Evolutionary conservation across 2,888 invertebrate genomes (phyloP).

Genomic region (Plagodis dolabraria): DNA sequence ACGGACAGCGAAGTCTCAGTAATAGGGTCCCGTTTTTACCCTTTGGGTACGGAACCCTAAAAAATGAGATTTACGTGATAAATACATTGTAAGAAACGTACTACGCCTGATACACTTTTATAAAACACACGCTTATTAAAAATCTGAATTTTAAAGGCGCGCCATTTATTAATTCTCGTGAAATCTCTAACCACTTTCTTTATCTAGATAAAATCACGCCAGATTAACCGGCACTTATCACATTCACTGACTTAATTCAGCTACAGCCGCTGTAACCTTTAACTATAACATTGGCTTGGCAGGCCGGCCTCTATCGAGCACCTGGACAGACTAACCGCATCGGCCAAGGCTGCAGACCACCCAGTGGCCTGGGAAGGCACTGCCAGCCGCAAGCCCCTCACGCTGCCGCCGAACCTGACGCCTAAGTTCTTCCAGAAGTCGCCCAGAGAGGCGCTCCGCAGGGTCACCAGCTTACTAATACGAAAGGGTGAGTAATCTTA

Average conservation of each 20-base stretch:
- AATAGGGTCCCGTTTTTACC: too few species aligned
- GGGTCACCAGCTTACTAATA: slow-evolving; percentile 95
- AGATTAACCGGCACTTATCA: slow-evolving; percentile 5
- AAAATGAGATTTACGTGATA: too few species aligned
- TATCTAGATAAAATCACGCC: too few species aligned
- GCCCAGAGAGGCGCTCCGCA: slow-evolving; percentile 92
- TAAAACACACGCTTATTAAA: too few species aligned
- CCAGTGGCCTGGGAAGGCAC: slow-evolving; percentile 79
- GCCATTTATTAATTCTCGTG: too few species aligned
- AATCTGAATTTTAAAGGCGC: too few species aligned
- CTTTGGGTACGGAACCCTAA: too few species aligned
- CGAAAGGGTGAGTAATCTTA: slow-evolving; percentile 87
- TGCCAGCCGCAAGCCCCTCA: slow-evolving; percentile 90
- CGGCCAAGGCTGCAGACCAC: slow-evolving; percentile 78
- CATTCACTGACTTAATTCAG: slow-evolving; percentile 3
- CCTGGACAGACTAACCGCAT: slow-evolving; percentile 89
- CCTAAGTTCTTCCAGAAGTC: slow-evolving; percentile 96
- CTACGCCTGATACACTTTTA: too few species aligned
- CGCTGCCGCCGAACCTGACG: slow-evolving; percentile 94
- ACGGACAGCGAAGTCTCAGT: too few species aligned
- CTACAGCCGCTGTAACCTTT: slow-evolving; percentile 13
- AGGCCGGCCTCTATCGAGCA: slow-evolving; percentile 94
- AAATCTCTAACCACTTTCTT: too few species aligned
- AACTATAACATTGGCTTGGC: slow-evolving; percentile 42
- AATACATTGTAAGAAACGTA: too few species aligned